These are phyloP conservation scores for Oryzias sinensis DNA, from an alignment of 2,797 vertebrate species.

Conservation along the genomic window DNA sequence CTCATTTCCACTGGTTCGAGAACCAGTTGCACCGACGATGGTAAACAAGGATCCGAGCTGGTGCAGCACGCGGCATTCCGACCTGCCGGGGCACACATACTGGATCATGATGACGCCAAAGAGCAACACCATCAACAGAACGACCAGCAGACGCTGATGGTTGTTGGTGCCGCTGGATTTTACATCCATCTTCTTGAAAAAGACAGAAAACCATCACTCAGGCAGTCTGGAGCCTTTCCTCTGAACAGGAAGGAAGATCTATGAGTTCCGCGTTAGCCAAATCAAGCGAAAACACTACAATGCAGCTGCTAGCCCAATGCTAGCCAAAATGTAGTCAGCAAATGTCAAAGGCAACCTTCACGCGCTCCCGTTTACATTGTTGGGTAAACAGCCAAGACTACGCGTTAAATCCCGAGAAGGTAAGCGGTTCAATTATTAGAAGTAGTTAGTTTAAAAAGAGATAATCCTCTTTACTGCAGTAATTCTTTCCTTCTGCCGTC, in stretches of 20 bases:
- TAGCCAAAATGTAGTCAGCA: background rate
- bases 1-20: conserved; percentile 21
- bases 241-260: conserved; percentile 39
- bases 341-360: background rate
- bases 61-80: conserved; percentile 88
- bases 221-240: conserved; percentile 46
- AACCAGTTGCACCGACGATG: conserved; percentile 33
- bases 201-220: conserved; percentile 77
- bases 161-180: conserved; percentile 78
- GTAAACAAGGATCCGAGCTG: conserved; percentile 74
- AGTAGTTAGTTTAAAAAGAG: background rate
- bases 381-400: fast-evolving
- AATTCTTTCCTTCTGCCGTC: conserved; percentile 29
- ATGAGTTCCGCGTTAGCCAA: background rate
- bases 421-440: fast-evolving
- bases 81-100: conserved; percentile 91
- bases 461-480: background rate
- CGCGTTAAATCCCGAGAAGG: fast-evolving
- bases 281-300: conserved; percentile 60
- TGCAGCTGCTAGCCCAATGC: conserved; percentile 29
- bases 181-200: conserved; percentile 86
- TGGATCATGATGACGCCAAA: conserved; percentile 93
- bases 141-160: conserved; percentile 84
- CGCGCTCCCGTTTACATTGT: background rate
- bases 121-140: conserved; percentile 86